Evolutionary conservation across 2,113 vertebrate species (phyloP).

Genomic region (Sialia sialis): DNA sequence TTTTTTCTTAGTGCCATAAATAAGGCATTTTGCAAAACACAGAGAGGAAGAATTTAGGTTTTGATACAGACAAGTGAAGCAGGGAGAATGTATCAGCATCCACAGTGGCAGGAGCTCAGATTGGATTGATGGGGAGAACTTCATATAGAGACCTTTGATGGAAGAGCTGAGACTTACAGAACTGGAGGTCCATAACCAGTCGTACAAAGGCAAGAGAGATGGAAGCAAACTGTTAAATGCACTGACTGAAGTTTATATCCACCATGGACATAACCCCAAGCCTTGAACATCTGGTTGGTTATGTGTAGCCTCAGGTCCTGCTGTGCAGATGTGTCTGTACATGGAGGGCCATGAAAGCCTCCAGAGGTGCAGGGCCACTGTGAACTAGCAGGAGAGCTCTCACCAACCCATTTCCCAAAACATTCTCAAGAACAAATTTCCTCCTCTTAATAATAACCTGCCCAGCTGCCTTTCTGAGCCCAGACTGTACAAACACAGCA

Average conservation of each 20-base stretch:
- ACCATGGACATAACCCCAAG: not conserved
- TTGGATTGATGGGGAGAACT: not conserved
- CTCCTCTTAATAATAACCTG: not conserved
- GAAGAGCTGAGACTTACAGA: not conserved
- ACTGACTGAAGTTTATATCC: not conserved
- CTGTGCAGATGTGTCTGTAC: accelerated
- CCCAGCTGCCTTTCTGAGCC: not conserved
- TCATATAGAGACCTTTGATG: not conserved
- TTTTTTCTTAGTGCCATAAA: not conserved
- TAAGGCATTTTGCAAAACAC: not conserved
- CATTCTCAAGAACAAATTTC: not conserved
- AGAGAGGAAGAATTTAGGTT: not conserved
- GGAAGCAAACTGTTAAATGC: not conserved
- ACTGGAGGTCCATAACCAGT: not conserved
- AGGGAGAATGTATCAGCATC: not conserved
- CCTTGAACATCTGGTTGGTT: not conserved
- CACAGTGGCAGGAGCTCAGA: not conserved
- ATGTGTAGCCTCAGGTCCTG: not conserved
- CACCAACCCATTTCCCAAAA: accelerated
- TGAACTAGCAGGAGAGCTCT: not conserved
- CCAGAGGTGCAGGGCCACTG: accelerated
- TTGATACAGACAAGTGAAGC: not conserved
- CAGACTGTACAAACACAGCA: not conserved
- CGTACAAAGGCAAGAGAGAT: accelerated
- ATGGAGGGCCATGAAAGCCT: not conserved